Percentiles rank a stretch among this genome's conserved stretches.
Evolutionary conservation across 2,797 vertebrate species (phyloP).

Genomic region (Propithecus perrieri): DNA sequence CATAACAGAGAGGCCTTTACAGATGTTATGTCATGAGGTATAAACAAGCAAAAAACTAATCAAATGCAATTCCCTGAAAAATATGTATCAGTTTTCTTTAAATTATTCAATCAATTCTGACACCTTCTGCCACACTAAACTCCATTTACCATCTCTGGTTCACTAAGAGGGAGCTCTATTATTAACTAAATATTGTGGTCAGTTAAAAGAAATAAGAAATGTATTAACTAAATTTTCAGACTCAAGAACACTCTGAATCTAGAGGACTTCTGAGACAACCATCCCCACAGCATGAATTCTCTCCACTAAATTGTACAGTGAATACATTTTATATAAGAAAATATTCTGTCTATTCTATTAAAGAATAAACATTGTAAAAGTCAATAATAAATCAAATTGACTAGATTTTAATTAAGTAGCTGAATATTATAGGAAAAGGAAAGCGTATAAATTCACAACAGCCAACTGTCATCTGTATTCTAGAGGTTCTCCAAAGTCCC

Average conservation of each 20-base stretch:
- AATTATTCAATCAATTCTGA: not conserved
- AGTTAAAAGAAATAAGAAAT: not conserved
- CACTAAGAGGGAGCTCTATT: not conserved
- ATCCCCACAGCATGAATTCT: not conserved
- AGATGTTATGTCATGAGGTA: not conserved
- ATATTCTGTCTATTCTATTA: not conserved
- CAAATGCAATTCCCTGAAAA: not conserved
- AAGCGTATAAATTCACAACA: not conserved
- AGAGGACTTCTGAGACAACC: not conserved
- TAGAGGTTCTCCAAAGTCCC: not conserved
- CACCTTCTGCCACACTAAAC: not conserved
- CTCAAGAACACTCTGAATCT: not conserved
- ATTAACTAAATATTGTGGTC: not conserved
- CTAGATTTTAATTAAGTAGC: not conserved
- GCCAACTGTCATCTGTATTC: not conserved
- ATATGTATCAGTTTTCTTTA: not conserved
- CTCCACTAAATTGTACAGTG: not conserved
- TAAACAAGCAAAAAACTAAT: not conserved
- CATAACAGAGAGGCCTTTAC: not conserved
- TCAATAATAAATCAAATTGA: not conserved
- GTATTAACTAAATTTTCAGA: not conserved
- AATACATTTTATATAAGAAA: conserved; percentile 26
- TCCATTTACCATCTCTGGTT: not conserved
- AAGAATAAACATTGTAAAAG: not conserved
- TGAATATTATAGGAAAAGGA: not conserved